Percentiles rank a stretch among this genome's conserved stretches.
Conservation (phyloP, 1,140 invertebrate species). For the Aporrectodea caliginosa region DNA sequence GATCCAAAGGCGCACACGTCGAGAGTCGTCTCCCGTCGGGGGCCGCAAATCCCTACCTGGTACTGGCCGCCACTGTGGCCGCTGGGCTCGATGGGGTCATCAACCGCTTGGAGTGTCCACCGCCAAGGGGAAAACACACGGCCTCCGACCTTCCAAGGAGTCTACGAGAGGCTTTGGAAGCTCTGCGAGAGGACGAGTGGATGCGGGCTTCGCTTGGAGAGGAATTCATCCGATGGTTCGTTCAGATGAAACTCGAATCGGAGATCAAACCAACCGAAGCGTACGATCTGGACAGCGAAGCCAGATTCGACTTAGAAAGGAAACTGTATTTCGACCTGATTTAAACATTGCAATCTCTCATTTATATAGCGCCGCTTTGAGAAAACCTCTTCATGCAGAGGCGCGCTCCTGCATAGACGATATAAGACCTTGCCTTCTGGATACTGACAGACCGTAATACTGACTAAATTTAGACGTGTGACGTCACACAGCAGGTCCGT, state of each 20-base stretch:
- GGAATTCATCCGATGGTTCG: slow-evolving; percentile 28
- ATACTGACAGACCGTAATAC: too few relatives aligned
- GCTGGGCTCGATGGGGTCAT: slow-evolving; percentile 34
- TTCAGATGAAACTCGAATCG: slow-evolving; percentile 13
- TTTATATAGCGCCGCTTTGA: too few relatives aligned
- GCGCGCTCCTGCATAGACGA: too few relatives aligned
- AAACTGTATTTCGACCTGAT: slow-evolving; percentile 14
- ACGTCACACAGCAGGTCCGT: too few relatives aligned
- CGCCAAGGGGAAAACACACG: neutral
- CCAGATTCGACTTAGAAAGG: slow-evolving; percentile 8
- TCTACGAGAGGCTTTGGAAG: slow-evolving; percentile 32
- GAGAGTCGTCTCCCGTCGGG: slow-evolving; percentile 31
- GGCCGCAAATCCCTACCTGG: slow-evolving; percentile 32
- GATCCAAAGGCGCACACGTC: slow-evolving; percentile 27
- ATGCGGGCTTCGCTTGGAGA: slow-evolving; percentile 28
- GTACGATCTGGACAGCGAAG: neutral
- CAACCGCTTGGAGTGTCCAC: slow-evolving; percentile 23
- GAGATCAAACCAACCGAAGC: slow-evolving; percentile 21
- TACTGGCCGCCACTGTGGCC: slow-evolving; percentile 32
- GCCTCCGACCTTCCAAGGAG: slow-evolving; percentile 27
- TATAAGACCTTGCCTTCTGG: too few relatives aligned
- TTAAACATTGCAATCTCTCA: too few relatives aligned
- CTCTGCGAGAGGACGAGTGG: slow-evolving; percentile 20
- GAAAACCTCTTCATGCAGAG: too few relatives aligned
- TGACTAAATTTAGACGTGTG: too few relatives aligned